phyloP scores from a whole-genome alignment of 2,888 invertebrate genomes.

The Trichopoda pennipes region DNA sequence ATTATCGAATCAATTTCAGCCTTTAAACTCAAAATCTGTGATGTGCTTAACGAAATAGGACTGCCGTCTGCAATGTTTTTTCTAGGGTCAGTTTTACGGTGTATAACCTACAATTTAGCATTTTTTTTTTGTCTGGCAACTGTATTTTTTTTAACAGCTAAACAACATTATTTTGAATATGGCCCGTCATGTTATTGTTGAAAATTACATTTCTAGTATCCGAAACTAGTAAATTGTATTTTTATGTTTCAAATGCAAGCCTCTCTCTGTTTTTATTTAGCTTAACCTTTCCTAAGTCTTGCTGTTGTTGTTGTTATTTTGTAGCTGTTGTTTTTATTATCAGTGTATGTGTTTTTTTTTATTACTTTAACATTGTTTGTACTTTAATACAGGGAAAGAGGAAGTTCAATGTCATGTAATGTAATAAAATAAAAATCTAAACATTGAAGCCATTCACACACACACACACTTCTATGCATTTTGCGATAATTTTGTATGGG shows the following conservation, averaged over 20 bases:
- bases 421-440: constrained; percentile 39
- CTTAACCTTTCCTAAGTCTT: constrained; percentile 39
- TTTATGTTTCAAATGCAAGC: constrained; percentile 21
- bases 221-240: constrained; percentile 41
- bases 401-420: constrained; percentile 63
- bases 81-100: too few relatives aligned
- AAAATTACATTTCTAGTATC: constrained; percentile 20
- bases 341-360: constrained; percentile 12
- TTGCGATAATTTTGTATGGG: constrained; percentile 9
- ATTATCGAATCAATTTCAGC: too few relatives aligned
- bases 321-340: neutral
- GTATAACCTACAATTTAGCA: too few relatives aligned
- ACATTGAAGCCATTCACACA: neutral
- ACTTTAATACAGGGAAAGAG: neutral
- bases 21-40: too few relatives aligned
- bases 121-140: too few relatives aligned
- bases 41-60: too few relatives aligned
- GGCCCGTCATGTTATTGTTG: neutral
- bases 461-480: neutral
- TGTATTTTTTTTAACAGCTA: neutral
- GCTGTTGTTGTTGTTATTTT: constrained; percentile 15
- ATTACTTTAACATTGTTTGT: neutral
- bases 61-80: too few relatives aligned
- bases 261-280: constrained; percentile 13
- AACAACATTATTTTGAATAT: neutral